Conservation (phyloP, 2,113 vertebrate genomes). For the Equus quagga region DNA sequence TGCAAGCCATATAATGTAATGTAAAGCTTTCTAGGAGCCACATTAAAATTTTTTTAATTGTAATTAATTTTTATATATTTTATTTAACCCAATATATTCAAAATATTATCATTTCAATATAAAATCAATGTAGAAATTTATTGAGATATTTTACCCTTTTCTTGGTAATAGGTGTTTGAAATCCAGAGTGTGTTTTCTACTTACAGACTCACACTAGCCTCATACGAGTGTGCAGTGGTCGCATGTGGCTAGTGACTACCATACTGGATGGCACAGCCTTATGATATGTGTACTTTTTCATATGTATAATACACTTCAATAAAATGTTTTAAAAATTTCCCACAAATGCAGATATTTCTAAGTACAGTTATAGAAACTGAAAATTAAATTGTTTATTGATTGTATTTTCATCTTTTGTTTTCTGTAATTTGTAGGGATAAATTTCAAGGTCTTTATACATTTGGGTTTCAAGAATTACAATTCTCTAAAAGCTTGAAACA, state of each 20-base stretch:
- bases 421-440: background rate
- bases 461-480: constrained; percentile 11
- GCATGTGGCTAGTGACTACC: background rate
- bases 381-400: constrained; percentile 10
- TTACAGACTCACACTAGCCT: background rate
- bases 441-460: constrained; percentile 1
- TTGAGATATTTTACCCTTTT: background rate
- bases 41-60: background rate
- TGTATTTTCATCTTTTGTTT: constrained; percentile 51
- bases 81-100: background rate
- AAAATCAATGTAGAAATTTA: background rate
- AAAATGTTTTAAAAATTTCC: background rate
- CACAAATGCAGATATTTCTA: background rate
- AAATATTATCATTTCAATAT: background rate
- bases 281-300: background rate
- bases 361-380: constrained; percentile 3
- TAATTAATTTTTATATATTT: background rate
- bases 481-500: constrained; percentile 39
- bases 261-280: background rate
- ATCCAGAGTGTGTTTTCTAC: background rate
- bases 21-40: background rate
- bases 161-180: background rate
- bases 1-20: background rate
- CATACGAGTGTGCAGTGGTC: background rate
- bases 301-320: background rate